phyloP scores from a whole-genome alignment of 2,888 invertebrate genomes.

The Pachycephus smyrnensis region DNA sequence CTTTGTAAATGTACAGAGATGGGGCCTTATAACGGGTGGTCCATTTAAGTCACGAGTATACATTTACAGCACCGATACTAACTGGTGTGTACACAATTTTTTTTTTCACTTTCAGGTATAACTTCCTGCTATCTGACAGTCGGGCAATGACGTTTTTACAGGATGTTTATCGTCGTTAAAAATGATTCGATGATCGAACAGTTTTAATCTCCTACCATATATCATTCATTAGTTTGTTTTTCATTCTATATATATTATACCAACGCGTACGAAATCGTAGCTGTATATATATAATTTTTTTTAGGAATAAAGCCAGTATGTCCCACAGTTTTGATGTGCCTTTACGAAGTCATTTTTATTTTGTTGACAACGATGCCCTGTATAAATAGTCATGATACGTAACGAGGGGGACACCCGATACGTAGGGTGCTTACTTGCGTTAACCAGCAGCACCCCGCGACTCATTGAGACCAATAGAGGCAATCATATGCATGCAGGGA shows the following conservation, averaged over 20 bases:
- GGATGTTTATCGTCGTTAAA: not conserved
- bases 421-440: slow-evolving; percentile 24
- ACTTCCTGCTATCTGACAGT: not conserved
- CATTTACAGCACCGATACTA: not conserved
- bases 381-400: not conserved
- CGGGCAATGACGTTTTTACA: not conserved
- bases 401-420: not conserved
- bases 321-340: not conserved
- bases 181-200: not conserved
- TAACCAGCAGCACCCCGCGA: slow-evolving; percentile 44
- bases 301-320: too few species aligned
- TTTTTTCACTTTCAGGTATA: not conserved
- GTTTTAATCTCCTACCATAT: not conserved
- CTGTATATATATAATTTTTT: too few species aligned
- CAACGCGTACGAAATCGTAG: too few species aligned
- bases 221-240: not conserved
- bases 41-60: not conserved
- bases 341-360: slow-evolving; percentile 1
- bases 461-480: slow-evolving; percentile 56
- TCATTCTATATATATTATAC: not conserved
- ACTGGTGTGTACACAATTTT: not conserved
- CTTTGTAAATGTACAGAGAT: slow-evolving; percentile 36
- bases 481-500: slow-evolving; percentile 44
- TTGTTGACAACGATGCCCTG: not conserved
- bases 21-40: slow-evolving; percentile 35